These are phyloP conservation scores for Drosophila melanica DNA, from an alignment of 1,140 invertebrate species.

Conservation along the genomic window DNA sequence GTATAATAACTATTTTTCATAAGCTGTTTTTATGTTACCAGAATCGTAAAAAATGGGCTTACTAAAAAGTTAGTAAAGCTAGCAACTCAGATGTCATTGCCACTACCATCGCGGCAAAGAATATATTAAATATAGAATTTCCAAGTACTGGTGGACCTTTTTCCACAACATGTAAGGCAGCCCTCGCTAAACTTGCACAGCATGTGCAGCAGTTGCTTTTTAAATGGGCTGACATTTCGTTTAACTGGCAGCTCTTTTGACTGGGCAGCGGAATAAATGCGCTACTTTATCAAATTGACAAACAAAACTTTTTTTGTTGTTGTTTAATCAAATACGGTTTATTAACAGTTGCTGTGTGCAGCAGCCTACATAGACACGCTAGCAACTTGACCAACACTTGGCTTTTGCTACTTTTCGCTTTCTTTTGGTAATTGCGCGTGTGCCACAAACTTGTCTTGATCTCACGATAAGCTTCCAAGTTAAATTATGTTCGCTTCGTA, in stretches of 20 bases:
- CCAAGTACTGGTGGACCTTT: too few species aligned
- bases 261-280: neutral
- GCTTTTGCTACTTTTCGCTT: constrained; percentile 33
- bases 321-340: constrained; percentile 7
- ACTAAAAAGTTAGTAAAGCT: too few species aligned
- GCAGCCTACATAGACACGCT: neutral
- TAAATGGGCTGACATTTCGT: constrained; percentile 42
- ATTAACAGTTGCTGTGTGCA: constrained; percentile 3
- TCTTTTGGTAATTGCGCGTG: constrained; percentile 56
- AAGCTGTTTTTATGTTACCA: too few species aligned
- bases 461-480: constrained; percentile 35
- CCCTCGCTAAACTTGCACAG: constrained; percentile 7
- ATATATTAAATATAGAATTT: too few species aligned
- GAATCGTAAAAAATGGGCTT: too few species aligned
- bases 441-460: constrained; percentile 7
- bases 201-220: constrained; percentile 6
- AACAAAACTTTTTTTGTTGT: constrained; percentile 5
- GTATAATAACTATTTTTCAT: too few species aligned
- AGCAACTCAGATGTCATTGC: too few species aligned
- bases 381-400: neutral
- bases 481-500: constrained; percentile 54
- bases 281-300: constrained; percentile 6
- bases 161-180: neutral
- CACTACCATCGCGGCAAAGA: too few species aligned
- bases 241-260: constrained; percentile 18